Percentiles rank a stretch among this genome's conserved stretches.
Conservation (phyloP, 1,140 invertebrate species). For the Phocides pigmalion region DNA sequence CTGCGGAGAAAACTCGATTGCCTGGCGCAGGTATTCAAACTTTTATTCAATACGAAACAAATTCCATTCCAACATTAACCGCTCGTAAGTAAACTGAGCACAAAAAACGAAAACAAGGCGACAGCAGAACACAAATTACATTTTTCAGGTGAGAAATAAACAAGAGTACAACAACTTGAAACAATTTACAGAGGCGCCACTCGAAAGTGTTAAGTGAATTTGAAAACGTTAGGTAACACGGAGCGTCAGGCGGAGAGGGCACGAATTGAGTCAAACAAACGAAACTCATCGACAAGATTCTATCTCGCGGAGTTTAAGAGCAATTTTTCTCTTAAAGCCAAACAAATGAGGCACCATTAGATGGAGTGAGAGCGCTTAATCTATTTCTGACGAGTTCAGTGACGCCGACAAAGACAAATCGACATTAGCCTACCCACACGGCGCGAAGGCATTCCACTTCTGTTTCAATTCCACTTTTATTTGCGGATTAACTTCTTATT, state of each 20-base stretch:
- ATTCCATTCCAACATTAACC: conserved; percentile 43
- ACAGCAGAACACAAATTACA: conserved; percentile 57
- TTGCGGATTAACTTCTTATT: conserved; percentile 84
- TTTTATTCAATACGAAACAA: conserved; percentile 48
- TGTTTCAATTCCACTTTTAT: conserved; percentile 84
- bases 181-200: conserved; percentile 62
- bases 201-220: conserved; percentile 71
- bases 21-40: conserved; percentile 40
- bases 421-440: conserved; percentile 82
- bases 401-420: conserved; percentile 83
- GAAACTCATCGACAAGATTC: conserved; percentile 78
- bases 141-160: conserved; percentile 69
- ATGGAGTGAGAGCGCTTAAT: conserved; percentile 83
- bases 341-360: conserved; percentile 83
- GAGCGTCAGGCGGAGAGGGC: conserved; percentile 34
- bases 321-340: conserved; percentile 83
- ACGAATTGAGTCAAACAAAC: conserved; percentile 75
- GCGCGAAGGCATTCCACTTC: conserved; percentile 78
- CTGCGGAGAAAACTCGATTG: conserved; percentile 49
- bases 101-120: conserved; percentile 43
- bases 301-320: conserved; percentile 77
- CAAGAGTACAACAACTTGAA: conserved; percentile 59
- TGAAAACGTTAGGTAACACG: conserved; percentile 55
- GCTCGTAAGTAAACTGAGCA: conserved; percentile 55
- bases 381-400: conserved; percentile 83